Percentiles rank a stretch among this genome's conserved stretches.
phyloP scores from a whole-genome alignment of 2,888 invertebrate genomes.

The Drosophila kanekoi region DNA sequence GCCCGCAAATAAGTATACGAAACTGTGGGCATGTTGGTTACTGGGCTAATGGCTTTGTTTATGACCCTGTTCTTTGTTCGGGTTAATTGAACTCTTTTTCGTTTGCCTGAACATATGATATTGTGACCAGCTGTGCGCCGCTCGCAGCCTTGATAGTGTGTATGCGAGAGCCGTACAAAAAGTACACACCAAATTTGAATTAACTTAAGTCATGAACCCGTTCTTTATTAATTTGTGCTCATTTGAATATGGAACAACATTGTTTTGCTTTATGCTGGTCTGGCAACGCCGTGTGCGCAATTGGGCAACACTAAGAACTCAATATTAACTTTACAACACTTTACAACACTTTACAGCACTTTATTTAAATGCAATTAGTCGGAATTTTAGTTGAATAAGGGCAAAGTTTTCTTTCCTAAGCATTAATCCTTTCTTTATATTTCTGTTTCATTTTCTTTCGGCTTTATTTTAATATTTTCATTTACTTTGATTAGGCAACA shows the following conservation, averaged over 20 bases:
- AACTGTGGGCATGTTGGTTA: slow-evolving; percentile 71
- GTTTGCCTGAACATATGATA: slow-evolving; percentile 30
- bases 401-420: not conserved
- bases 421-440: not conserved
- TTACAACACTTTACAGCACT: too few species aligned
- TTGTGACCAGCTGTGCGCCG: slow-evolving; percentile 43
- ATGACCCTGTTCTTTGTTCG: slow-evolving; percentile 71
- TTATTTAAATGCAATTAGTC: not conserved
- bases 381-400: not conserved
- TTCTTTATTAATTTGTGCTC: slow-evolving; percentile 21
- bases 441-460: not conserved
- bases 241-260: not conserved
- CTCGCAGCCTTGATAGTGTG: slow-evolving; percentile 44
- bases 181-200: slow-evolving; percentile 28
- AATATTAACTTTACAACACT: too few species aligned
- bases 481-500: not conserved
- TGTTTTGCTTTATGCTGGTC: not conserved
- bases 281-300: too few species aligned
- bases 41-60: slow-evolving; percentile 76
- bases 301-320: too few species aligned
- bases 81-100: slow-evolving; percentile 71
- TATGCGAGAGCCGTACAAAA: slow-evolving; percentile 27
- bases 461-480: not conserved
- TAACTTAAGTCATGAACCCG: slow-evolving; percentile 33
- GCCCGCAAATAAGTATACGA: slow-evolving; percentile 27